Conservation (phyloP, 1,140 invertebrate species). For the Polypedilum vanderplanki region DNA sequence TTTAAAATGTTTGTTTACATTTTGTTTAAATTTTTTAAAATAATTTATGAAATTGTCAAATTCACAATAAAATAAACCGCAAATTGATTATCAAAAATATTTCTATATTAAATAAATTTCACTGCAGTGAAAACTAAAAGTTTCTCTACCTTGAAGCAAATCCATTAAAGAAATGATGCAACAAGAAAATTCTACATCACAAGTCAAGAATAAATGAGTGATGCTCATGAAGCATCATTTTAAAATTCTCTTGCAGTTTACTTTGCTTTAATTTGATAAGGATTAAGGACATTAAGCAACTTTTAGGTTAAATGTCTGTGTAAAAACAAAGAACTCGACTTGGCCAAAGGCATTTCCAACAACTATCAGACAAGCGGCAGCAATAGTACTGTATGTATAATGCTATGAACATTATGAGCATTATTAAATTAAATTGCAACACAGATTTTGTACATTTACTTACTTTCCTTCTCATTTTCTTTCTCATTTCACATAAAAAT, state of each 20-base stretch:
- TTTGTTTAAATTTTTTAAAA: no score
- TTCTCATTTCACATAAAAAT: conserved; percentile 1
- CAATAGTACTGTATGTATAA: neutral
- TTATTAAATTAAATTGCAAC: conserved; percentile 27
- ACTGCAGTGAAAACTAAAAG: no score
- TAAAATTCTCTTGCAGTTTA: neutral
- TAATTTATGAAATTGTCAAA: no score
- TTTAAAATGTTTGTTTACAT: no score
- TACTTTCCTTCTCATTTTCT: neutral
- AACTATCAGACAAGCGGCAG: neutral
- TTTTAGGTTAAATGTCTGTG: neutral
- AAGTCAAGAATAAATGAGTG: no score
- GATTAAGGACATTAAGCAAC: neutral
- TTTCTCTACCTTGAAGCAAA: neutral
- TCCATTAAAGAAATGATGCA: conserved; percentile 26
- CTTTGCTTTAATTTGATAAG: neutral
- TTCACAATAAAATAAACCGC: no score
- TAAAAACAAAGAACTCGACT: neutral
- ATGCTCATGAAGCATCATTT: neutral
- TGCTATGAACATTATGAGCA: neutral
- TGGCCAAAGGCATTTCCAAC: neutral
- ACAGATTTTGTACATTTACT: neutral
- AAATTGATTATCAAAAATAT: no score
- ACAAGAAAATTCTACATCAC: neutral
- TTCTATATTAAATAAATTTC: no score